These are phyloP conservation scores for Phyllopteryx taeniolatus DNA, from an alignment of 2,113 vertebrate genomes.

Conservation along the genomic window DNA sequence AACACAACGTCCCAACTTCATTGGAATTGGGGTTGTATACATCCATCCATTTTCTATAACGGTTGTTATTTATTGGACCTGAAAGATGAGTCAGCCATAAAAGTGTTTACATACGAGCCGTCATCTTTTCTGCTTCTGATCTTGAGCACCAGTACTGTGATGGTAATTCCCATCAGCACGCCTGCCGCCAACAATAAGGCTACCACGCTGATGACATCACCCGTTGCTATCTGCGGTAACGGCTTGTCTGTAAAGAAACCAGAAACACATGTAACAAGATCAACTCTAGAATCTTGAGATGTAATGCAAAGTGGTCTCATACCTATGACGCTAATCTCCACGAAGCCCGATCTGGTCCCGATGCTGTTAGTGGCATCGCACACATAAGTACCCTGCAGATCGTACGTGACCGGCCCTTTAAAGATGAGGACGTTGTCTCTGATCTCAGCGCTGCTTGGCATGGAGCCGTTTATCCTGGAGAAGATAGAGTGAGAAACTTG, in stretches of 20 bases:
- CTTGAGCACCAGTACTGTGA: slow-evolving; percentile 72
- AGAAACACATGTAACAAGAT: background rate
- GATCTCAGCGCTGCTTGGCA: slow-evolving; percentile 83
- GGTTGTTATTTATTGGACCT: background rate
- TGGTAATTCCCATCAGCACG: slow-evolving; percentile 69
- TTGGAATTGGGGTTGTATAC: no score
- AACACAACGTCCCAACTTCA: no score
- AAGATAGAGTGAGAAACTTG: background rate
- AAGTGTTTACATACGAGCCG: slow-evolving; percentile 60
- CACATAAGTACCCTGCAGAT: slow-evolving; percentile 86
- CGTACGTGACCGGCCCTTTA: slow-evolving; percentile 85
- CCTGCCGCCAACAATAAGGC: slow-evolving; percentile 72
- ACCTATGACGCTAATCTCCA: slow-evolving; percentile 95
- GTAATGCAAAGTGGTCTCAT: slow-evolving; percentile 33
- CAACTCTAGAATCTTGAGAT: background rate
- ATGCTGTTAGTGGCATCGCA: slow-evolving; percentile 94
- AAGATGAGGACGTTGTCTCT: slow-evolving; percentile 87
- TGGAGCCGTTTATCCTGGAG: slow-evolving; percentile 85
- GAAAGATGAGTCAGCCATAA: background rate
- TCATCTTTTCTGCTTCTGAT: slow-evolving; percentile 64
- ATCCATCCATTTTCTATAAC: background rate
- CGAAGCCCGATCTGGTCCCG: slow-evolving; percentile 83
- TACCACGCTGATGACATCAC: slow-evolving; percentile 71
- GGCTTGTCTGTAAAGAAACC: slow-evolving; percentile 64
- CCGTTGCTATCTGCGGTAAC: slow-evolving; percentile 62